Conservation (phyloP, 2,113 vertebrate species). For the Regulus satrapa region DNA sequence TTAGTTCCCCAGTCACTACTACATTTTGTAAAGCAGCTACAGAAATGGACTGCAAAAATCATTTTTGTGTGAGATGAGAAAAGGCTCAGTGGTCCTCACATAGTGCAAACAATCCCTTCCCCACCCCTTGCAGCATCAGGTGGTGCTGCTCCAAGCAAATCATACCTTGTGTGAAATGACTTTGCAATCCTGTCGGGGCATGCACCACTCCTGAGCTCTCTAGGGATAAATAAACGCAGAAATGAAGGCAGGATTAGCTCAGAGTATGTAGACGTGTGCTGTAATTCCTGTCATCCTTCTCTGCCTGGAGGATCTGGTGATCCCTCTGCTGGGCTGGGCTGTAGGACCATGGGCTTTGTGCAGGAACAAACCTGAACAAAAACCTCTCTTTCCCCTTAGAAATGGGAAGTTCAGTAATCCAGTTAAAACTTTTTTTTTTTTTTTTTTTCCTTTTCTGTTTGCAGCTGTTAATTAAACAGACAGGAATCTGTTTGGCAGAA, state of each 20-base stretch:
- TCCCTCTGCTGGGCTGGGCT: background rate
- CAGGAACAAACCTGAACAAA: background rate
- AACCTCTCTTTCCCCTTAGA: background rate
- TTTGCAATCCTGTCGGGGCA: background rate
- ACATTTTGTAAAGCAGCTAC: background rate
- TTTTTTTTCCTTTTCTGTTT: background rate
- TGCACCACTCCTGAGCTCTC: background rate
- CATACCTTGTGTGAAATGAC: background rate
- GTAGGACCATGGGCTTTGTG: background rate
- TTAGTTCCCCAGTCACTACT: background rate
- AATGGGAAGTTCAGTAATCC: background rate
- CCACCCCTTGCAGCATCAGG: background rate
- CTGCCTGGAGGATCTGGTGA: background rate
- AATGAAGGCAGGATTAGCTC: background rate
- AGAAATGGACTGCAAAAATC: conserved; percentile 9
- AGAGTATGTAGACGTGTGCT: background rate
- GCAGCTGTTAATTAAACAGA: background rate
- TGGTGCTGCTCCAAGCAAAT: background rate
- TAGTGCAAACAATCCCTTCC: background rate
- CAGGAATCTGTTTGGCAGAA: background rate
- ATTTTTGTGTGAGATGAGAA: background rate
- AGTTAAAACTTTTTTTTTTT: background rate
- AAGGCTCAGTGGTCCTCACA: background rate
- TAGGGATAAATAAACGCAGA: background rate
- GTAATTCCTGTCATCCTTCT: background rate